These are phyloP conservation scores for Acanthoscelides obtectus DNA, from an alignment of 2,888 invertebrate genomes.

Conservation along the genomic window DNA sequence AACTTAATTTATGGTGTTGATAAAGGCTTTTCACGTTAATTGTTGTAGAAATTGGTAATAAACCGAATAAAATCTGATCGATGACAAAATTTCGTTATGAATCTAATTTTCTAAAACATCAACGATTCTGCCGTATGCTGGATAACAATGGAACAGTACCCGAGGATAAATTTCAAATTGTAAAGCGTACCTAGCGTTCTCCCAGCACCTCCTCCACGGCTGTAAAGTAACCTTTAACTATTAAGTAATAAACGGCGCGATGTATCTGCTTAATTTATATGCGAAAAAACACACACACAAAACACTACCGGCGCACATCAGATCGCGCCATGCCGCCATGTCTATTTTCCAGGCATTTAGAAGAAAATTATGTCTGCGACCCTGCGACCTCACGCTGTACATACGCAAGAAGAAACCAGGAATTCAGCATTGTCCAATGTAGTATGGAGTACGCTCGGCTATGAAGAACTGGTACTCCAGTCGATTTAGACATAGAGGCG, in stretches of 20 bases:
- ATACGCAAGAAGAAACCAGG: conserved; percentile 22
- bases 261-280: neutral
- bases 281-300: neutral
- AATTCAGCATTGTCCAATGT: conserved; percentile 23
- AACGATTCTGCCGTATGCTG: too few species aligned
- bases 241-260: neutral
- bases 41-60: too few species aligned
- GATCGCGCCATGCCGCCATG: neutral
- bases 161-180: neutral
- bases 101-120: too few species aligned
- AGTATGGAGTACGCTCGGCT: conserved; percentile 17
- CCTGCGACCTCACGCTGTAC: conserved; percentile 17
- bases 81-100: too few species aligned
- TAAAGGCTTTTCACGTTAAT: too few species aligned
- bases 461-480: neutral
- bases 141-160: too few species aligned
- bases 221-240: neutral
- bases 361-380: conserved; percentile 27
- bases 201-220: neutral
- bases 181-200: neutral
- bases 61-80: too few species aligned
- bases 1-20: too few species aligned
- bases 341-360: conserved; percentile 24
- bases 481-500: neutral
- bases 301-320: neutral